These are phyloP conservation scores for Drosophila tanythrix DNA, from an alignment of 2,888 invertebrate species.

Conservation along the genomic window DNA sequence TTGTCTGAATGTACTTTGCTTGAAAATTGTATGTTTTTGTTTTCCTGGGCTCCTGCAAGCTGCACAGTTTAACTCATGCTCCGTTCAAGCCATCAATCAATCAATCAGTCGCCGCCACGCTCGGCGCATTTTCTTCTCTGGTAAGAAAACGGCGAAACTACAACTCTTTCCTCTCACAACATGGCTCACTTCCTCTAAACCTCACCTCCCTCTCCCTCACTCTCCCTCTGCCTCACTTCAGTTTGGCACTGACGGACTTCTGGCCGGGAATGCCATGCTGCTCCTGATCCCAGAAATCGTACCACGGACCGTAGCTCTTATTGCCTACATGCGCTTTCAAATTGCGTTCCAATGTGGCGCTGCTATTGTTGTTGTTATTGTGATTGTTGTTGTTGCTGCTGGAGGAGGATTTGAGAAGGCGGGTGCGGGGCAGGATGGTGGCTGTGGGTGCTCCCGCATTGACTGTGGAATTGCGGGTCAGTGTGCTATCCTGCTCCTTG, in stretches of 20 bases:
- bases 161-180: conserved; percentile 13
- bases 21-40: neutral
- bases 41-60: neutral
- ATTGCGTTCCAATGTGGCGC: conserved; percentile 74
- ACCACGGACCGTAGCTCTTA: conserved; percentile 94
- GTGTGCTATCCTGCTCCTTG: conserved; percentile 85
- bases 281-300: conserved; percentile 91
- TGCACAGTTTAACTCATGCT: neutral
- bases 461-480: conserved; percentile 85
- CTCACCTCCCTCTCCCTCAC: neutral
- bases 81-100: neutral
- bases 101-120: conserved; percentile 36
- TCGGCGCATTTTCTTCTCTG: conserved; percentile 78
- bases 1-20: neutral
- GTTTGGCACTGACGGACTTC: conserved; percentile 64
- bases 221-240: conserved; percentile 48
- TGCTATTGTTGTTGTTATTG: conserved; percentile 43
- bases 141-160: conserved; percentile 81
- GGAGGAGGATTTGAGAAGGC: conserved; percentile 80
- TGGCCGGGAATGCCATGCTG: conserved; percentile 68
- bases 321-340: conserved; percentile 60
- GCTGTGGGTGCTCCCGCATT: conserved; percentile 84
- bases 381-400: conserved; percentile 36
- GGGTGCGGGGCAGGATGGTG: conserved; percentile 83
- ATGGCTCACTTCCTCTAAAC: conserved; percentile 1